Evolutionary conservation across 2,113 vertebrate genomes (phyloP).

Genomic region (Ornithorhynchus anatinus): DNA sequence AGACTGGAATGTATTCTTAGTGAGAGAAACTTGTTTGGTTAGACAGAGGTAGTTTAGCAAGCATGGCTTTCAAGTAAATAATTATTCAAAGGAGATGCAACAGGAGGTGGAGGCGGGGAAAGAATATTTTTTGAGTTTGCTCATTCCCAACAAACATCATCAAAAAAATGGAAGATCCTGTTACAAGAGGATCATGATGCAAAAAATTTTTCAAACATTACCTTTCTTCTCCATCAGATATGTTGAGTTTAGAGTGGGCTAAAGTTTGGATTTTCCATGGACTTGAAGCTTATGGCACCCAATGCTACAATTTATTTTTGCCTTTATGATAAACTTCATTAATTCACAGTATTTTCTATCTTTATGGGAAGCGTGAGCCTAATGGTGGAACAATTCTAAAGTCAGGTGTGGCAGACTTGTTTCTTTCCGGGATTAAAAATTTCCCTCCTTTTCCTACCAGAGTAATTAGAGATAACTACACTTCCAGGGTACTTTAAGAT

Average conservation of each 20-base stretch:
- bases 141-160: not conserved
- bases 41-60: no score
- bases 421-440: slow-evolving; percentile 4
- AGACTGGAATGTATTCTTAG: no score
- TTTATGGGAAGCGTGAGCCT: not conserved
- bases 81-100: not conserved
- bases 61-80: not conserved
- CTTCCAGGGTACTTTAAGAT: not conserved
- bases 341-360: not conserved
- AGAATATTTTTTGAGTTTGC: not conserved
- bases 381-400: not conserved
- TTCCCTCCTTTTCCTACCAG: not conserved
- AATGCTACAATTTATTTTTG: not conserved
- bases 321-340: not conserved
- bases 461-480: not conserved
- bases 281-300: not conserved
- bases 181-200: rapidly evolving
- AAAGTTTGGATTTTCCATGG: not conserved
- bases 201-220: not conserved
- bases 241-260: not conserved
- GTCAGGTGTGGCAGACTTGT: not conserved
- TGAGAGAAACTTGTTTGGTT: no score
- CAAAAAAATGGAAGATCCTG: not conserved
- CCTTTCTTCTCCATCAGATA: not conserved
- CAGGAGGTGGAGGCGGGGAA: not conserved